Evolutionary conservation across 1,140 invertebrate genomes (phyloP).

Genomic region (Hirudo medicinalis): DNA sequence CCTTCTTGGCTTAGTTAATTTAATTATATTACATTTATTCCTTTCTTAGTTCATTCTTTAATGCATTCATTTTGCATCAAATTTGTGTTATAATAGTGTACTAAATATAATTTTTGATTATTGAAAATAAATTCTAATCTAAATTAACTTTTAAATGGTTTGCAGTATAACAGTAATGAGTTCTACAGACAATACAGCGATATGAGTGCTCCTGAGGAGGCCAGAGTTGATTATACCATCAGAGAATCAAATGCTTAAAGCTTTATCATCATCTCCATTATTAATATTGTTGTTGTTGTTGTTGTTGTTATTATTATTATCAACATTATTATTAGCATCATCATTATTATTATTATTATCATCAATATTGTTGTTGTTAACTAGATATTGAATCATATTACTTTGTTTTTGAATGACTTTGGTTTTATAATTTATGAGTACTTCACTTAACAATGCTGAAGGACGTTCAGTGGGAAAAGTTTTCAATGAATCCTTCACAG

Average conservation of each 20-base stretch:
- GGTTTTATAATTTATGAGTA: background rate
- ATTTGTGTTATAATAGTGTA: too few species aligned
- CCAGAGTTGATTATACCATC: background rate
- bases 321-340: too few species aligned
- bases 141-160: too few species aligned
- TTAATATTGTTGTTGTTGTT: background rate
- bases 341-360: background rate
- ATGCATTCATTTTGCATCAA: too few species aligned
- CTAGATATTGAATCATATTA: background rate
- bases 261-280: background rate
- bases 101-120: too few species aligned
- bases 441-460: background rate
- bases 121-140: too few species aligned
- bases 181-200: constrained; percentile 12
- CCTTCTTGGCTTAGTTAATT: too few species aligned
- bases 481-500: too few species aligned
- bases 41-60: background rate
- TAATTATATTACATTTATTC: constrained; percentile 8
- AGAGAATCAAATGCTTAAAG: constrained; percentile 8
- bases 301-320: too few species aligned
- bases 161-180: constrained; percentile 9
- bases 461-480: too few species aligned
- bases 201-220: background rate
- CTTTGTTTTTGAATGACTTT: background rate
- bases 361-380: background rate